These are phyloP conservation scores for Papilio polyxenes DNA, from an alignment of 1,140 invertebrate genomes.

Conservation along the genomic window DNA sequence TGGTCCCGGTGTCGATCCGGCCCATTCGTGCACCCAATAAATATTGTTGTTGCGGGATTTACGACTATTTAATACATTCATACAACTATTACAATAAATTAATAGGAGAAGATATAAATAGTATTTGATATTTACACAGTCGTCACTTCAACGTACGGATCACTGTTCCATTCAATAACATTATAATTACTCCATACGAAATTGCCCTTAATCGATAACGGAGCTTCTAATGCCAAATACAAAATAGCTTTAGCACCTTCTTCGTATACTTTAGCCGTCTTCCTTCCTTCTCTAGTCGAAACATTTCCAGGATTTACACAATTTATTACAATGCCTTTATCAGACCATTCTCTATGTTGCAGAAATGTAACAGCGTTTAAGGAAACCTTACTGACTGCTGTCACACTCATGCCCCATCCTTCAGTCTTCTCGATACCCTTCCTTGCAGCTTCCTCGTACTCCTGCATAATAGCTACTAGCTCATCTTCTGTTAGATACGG, in stretches of 20 bases:
- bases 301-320: constrained; percentile 73
- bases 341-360: constrained; percentile 70
- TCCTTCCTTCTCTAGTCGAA: constrained; percentile 60
- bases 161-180: constrained; percentile 74
- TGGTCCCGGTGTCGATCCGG: too few species aligned
- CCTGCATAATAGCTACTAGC: constrained; percentile 67
- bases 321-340: constrained; percentile 69
- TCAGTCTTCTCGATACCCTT: constrained; percentile 70
- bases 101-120: background rate
- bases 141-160: constrained; percentile 72
- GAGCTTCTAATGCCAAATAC: constrained; percentile 72
- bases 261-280: constrained; percentile 66
- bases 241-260: constrained; percentile 75
- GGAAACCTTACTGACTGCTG: constrained; percentile 73
- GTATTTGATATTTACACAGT: constrained; percentile 56
- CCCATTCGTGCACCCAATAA: too few species aligned
- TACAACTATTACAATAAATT: constrained; percentile 13
- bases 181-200: constrained; percentile 77
- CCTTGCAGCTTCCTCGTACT: constrained; percentile 70
- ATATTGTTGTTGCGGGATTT: too few species aligned
- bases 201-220: constrained; percentile 71
- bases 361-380: constrained; percentile 73
- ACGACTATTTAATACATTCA: too few species aligned
- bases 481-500: constrained; percentile 68
- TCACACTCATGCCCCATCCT: constrained; percentile 68